Percentiles rank a stretch among this genome's conserved stretches.
These are phyloP conservation scores for Lota lota DNA, from an alignment of 2,113 vertebrate genomes.

Conservation along the genomic window DNA sequence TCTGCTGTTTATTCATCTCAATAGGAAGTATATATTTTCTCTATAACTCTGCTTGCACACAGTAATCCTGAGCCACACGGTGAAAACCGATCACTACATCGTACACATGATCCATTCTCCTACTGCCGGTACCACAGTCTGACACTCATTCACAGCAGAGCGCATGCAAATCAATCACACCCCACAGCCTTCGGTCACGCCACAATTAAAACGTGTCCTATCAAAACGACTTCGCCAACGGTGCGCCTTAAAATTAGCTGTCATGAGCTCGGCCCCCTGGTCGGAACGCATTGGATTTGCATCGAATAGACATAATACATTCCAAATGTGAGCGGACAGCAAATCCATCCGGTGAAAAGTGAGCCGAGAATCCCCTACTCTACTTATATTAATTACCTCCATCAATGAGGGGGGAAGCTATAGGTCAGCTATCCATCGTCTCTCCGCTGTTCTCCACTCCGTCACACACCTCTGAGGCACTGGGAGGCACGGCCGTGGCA, in stretches of 20 bases:
- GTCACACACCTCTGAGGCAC: constrained; percentile 64
- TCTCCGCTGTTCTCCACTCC: constrained; percentile 56
- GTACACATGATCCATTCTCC: too few relatives aligned
- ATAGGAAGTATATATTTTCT: too few relatives aligned
- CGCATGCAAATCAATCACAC: constrained; percentile 50
- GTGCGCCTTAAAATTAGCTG: constrained; percentile 59
- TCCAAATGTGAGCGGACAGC: constrained; percentile 70
- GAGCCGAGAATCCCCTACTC: constrained; percentile 68
- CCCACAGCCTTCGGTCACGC: constrained; percentile 31
- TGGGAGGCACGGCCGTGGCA: constrained; percentile 33
- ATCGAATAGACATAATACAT: constrained; percentile 75
- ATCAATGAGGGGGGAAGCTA: constrained; percentile 74
- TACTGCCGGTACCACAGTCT: constrained; percentile 9
- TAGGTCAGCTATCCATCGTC: constrained; percentile 73
- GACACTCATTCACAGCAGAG: constrained; percentile 54
- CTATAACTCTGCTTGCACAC: too few relatives aligned
- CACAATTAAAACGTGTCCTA: constrained; percentile 66
- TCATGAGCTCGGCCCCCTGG: constrained; percentile 61
- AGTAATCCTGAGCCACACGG: too few relatives aligned
- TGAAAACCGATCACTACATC: too few relatives aligned
- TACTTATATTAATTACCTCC: constrained; percentile 78
- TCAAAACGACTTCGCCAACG: constrained; percentile 51
- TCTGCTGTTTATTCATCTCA: too few relatives aligned
- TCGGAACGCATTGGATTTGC: constrained; percentile 71
- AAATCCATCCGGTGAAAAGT: constrained; percentile 74